Percentiles rank a stretch among this genome's conserved stretches.
Evolutionary conservation across 1,140 invertebrate genomes (phyloP).

Genomic region (Heterodera schachtii): DNA sequence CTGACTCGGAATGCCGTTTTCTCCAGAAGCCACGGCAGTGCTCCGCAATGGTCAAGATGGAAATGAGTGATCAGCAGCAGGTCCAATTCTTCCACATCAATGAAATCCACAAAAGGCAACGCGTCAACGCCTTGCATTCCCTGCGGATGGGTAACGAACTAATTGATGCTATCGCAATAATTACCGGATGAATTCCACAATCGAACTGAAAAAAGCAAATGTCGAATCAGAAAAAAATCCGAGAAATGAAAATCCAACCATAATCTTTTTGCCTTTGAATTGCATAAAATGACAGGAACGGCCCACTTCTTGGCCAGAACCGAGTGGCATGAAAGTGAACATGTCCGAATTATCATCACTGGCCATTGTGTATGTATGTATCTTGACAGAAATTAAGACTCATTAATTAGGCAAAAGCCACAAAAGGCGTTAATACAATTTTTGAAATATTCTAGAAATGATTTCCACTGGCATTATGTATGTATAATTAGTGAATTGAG

Average conservation of each 20-base stretch:
- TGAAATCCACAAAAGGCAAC: conserved; percentile 92
- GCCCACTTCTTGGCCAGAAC: conserved; percentile 98
- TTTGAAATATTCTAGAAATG: too few relatives aligned
- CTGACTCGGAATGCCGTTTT: conserved; percentile 82
- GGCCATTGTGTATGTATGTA: too few relatives aligned
- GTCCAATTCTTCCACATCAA: conserved; percentile 96
- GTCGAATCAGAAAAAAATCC: conserved; percentile 13
- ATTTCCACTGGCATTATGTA: too few relatives aligned
- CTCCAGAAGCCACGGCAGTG: conserved; percentile 93
- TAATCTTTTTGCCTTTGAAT: conserved; percentile 98
- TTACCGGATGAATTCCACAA: conserved; percentile 90
- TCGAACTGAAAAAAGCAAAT: conserved; percentile 74
- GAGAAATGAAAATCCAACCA: conserved; percentile 72
- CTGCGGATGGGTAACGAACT: conserved; percentile 9
- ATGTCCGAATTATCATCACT: conserved; percentile 48
- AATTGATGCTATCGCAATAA: too few relatives aligned
- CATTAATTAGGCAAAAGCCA: too few relatives aligned
- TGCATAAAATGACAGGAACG: conserved; percentile 96
- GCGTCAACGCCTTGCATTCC: conserved; percentile 95
- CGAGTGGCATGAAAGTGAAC: conserved; percentile 67
- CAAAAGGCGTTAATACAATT: too few relatives aligned
- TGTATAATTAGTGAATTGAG: too few relatives aligned
- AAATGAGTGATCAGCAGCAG: conserved; percentile 79
- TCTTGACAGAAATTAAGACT: too few relatives aligned
- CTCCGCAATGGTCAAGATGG: conserved; percentile 97